Base-by-base conservation (phyloP, 37 sponge, comb jelly and placozoan species). In the Mnemiopsis leidyi region DNA sequence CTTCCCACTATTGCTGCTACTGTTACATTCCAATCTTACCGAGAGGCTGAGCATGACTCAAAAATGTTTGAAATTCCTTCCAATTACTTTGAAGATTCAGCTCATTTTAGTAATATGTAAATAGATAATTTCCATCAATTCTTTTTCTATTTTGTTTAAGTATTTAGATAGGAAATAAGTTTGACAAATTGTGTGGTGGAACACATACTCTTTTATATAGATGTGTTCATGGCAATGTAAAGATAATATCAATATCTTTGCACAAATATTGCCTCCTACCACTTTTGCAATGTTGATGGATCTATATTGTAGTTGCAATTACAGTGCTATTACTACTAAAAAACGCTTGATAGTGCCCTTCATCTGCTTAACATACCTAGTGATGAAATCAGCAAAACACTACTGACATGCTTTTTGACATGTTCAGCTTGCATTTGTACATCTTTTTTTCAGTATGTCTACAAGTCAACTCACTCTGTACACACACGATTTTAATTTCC, bases 1-100 rank as follows among this genome's bases (percentile, higher is more conserved):
- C 95, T 97, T 30, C 97, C 97, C 5, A 97, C 97, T 0, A 97
- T 97, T 29, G 95, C 97, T 3, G 97, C 97, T 9, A 94, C 94
- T 9, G 95, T 96, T 33, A 97, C 96, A 23, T 69, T 97, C 39
- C 94, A 97, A 68, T 36, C 39, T 9, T 97, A 95, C 32, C 68
- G 94, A 38, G 28, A 68, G 35, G 36, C 23, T 16, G 35, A 94
- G 32, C 68, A 92, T 0, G 90, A 92, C 0, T 37, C 88, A 3
- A n/a, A 18, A 2, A 75, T 92, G 82, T 97, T 97, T 69, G 83
- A 95, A 21, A 79, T 96, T 24, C 97, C 97, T 24, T 38, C 94
- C 24, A 95, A 94, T 92, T 97, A 96, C 30, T 30, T 82, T 35
- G 82, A 82, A 35, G 82, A 82, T 35, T 31, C 82, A 20, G 38